Evolutionary conservation across 1,140 invertebrate genomes (phyloP).

Genomic region (Drosophila virilis): DNA sequence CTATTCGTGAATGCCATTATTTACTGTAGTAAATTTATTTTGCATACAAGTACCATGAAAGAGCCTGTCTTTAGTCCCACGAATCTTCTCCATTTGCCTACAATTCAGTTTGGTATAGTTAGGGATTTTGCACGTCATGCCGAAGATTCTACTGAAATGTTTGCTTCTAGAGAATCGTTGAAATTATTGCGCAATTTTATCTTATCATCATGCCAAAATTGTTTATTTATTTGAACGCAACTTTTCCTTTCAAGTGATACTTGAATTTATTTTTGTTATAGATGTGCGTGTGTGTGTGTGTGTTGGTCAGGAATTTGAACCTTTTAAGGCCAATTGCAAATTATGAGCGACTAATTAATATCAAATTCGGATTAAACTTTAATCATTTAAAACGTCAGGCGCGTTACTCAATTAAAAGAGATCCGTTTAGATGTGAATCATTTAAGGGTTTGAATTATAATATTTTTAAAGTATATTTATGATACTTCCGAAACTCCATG

Average conservation of each 20-base stretch:
- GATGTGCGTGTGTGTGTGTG: slow-evolving; percentile 6
- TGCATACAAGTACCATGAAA: too few species aligned
- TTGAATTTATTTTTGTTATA: slow-evolving; percentile 22
- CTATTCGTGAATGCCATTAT: too few species aligned
- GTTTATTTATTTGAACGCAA: slow-evolving; percentile 58
- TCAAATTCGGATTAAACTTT: slow-evolving; percentile 9
- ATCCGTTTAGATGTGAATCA: slow-evolving; percentile 30
- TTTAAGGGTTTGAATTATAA: slow-evolving; percentile 32
- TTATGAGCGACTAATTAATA: slow-evolving; percentile 23
- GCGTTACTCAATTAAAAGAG: slow-evolving; percentile 13
- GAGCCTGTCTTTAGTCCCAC: too few species aligned
- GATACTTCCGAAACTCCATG: slow-evolving; percentile 19
- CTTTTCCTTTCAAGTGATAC: slow-evolving; percentile 51
- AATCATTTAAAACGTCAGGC: slow-evolving; percentile 7
- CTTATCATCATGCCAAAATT: slow-evolving; percentile 59
- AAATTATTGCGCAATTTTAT: slow-evolving; percentile 36
- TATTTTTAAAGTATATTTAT: slow-evolving; percentile 24
- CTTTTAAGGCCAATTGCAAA: slow-evolving; percentile 21
- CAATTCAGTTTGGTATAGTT: too few species aligned
- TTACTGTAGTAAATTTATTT: too few species aligned
- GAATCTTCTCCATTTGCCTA: too few species aligned
- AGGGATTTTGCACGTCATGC: not conserved
- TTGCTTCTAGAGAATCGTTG: slow-evolving; percentile 34
- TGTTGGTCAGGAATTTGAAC: slow-evolving; percentile 32
- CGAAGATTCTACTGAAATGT: not conserved